phyloP scores from a whole-genome alignment of 2,113 vertebrate genomes.

The Gambusia holbrooki region DNA sequence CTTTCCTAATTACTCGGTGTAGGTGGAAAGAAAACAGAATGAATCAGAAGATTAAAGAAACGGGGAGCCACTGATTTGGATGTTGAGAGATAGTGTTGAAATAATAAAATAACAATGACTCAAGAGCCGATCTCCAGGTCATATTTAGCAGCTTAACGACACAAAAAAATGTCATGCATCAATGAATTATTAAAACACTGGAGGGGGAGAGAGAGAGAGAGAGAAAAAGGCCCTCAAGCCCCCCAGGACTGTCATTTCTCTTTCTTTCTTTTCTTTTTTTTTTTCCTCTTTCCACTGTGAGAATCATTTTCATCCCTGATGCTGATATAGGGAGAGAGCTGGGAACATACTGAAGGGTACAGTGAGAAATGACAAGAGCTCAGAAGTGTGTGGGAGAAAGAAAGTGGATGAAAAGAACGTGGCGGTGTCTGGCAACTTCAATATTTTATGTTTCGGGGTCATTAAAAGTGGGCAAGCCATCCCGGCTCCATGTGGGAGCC shows the following conservation, averaged over 20 bases:
- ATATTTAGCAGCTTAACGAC: slow-evolving; percentile 50
- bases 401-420: slow-evolving; percentile 11
- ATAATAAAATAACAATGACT: slow-evolving; percentile 50
- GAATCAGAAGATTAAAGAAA: neutral
- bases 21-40: neutral
- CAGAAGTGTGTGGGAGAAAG: slow-evolving; percentile 8
- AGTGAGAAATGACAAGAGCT: slow-evolving; percentile 14
- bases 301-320: slow-evolving; percentile 16
- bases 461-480: slow-evolving; percentile 57
- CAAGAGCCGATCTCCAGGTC: slow-evolving; percentile 31
- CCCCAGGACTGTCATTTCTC: neutral
- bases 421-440: slow-evolving; percentile 38
- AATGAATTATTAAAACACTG: slow-evolving; percentile 59
- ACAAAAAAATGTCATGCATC: slow-evolving; percentile 26
- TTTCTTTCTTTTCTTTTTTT: no score
- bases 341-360: neutral
- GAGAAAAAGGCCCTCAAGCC: slow-evolving; percentile 12
- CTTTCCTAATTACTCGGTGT: neutral
- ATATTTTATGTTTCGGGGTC: slow-evolving; percentile 60
- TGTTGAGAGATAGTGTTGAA: neutral
- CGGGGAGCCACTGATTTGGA: neutral
- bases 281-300: neutral
- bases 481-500: slow-evolving; percentile 22
- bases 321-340: slow-evolving; percentile 12
- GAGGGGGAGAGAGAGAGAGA: neutral